Conservation (phyloP, 35 echinoderm and acorn worm species). For the Stichopus chloronotus region DNA sequence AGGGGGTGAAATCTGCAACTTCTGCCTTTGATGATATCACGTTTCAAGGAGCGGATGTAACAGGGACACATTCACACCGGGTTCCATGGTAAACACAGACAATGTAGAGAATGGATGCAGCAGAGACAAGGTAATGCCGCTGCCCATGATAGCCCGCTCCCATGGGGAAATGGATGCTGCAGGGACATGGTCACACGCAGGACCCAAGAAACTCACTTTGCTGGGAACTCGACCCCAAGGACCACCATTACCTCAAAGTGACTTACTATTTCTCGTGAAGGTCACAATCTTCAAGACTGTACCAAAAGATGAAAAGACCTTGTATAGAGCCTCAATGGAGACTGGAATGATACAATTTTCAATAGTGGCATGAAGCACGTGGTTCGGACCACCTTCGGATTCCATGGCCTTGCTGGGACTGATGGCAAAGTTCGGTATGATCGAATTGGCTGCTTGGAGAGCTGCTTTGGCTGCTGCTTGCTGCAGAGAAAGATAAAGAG, state of each 20-base stretch:
- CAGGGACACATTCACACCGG: too few species aligned
- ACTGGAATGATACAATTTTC: constrained; percentile 93
- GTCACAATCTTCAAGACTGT: constrained; percentile 93
- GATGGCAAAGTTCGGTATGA: constrained; percentile 45
- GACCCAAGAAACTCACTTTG: too few species aligned
- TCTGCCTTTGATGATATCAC: too few species aligned
- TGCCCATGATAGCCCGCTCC: too few species aligned
- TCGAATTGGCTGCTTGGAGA: constrained; percentile 76
- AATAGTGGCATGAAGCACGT: constrained; percentile 81
- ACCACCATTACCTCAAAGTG: background rate
- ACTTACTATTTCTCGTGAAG: constrained; percentile 97
- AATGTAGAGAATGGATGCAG: too few species aligned
- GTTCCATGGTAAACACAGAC: too few species aligned
- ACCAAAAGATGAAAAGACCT: constrained; percentile 90
- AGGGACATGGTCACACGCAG: too few species aligned
- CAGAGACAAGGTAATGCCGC: too few species aligned
- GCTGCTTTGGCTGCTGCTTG: constrained; percentile 88
- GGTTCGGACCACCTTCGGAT: constrained; percentile 81
- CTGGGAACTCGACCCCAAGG: too few species aligned
- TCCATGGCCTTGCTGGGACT: constrained; percentile 70
- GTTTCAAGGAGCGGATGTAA: too few species aligned
- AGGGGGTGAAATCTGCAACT: too few species aligned
- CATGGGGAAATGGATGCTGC: too few species aligned
- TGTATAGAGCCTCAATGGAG: constrained; percentile 83
- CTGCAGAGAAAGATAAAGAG: constrained; percentile 51